Evolutionary conservation across 1,140 invertebrate species (phyloP).

Genomic region (Wasmannia auropunctata): DNA sequence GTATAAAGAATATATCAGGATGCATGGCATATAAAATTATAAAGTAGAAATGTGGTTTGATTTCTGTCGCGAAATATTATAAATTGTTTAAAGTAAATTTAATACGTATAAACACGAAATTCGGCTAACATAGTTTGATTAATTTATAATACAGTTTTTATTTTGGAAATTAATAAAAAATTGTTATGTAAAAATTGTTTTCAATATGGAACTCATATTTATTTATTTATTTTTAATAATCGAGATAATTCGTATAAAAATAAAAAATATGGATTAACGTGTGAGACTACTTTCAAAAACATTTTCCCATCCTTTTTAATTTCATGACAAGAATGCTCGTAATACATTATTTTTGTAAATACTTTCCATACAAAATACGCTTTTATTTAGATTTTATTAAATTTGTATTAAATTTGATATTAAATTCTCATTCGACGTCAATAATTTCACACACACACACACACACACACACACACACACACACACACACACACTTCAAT

Average conservation of each 20-base stretch:
- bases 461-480: too few species aligned
- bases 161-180: neutral
- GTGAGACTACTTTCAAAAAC: neutral
- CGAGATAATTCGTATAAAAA: neutral
- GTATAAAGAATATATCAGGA: neutral
- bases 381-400: conserved; percentile 3
- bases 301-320: neutral
- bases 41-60: neutral
- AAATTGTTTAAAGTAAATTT: neutral
- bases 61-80: neutral
- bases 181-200: neutral
- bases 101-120: neutral
- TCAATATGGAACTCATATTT: neutral
- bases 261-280: neutral
- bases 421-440: neutral
- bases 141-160: neutral
- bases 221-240: neutral
- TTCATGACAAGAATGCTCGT: neutral
- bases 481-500: too few species aligned
- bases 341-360: neutral
- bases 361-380: neutral
- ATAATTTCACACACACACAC: neutral
- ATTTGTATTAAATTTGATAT: neutral
- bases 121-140: neutral
- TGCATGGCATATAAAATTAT: neutral